A percentile compares a stretch with the other conserved stretches of the same genome.
These are phyloP conservation scores for Leucozona laternaria DNA, from an alignment of 2,888 invertebrate genomes.

Conservation along the genomic window DNA sequence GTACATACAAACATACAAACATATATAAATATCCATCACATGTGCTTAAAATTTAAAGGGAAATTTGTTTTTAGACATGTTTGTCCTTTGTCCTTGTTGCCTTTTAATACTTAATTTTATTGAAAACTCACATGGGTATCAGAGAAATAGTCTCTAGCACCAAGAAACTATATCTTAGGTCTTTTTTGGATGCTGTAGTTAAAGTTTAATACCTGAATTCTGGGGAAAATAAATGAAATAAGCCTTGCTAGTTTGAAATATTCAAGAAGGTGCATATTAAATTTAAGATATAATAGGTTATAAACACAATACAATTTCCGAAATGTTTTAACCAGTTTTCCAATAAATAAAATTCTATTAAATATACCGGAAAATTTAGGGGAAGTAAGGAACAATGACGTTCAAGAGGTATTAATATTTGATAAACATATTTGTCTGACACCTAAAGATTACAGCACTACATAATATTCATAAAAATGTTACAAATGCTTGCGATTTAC, in stretches of 20 bases:
- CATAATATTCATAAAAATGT: too few relatives aligned
- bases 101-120: constrained; percentile 51
- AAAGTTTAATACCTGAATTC: not conserved
- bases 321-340: too few relatives aligned
- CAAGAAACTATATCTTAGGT: not conserved
- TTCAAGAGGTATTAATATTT: too few relatives aligned
- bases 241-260: not conserved
- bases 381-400: too few relatives aligned
- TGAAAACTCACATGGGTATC: not conserved
- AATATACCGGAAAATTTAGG: too few relatives aligned
- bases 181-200: not conserved
- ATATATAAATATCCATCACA: too few relatives aligned
- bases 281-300: too few relatives aligned
- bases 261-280: not conserved
- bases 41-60: not conserved
- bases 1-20: constrained; percentile 77
- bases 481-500: too few relatives aligned
- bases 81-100: not conserved
- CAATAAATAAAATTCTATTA: too few relatives aligned
- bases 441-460: too few relatives aligned
- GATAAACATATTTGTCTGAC: too few relatives aligned
- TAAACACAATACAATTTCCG: too few relatives aligned
- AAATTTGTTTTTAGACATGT: not conserved
- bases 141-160: not conserved
- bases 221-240: not conserved